Evolutionary conservation across 2,113 vertebrate genomes (phyloP), one percentile per base, ranked within the genome.

Genomic region (Oryzias curvinotus): DNA sequence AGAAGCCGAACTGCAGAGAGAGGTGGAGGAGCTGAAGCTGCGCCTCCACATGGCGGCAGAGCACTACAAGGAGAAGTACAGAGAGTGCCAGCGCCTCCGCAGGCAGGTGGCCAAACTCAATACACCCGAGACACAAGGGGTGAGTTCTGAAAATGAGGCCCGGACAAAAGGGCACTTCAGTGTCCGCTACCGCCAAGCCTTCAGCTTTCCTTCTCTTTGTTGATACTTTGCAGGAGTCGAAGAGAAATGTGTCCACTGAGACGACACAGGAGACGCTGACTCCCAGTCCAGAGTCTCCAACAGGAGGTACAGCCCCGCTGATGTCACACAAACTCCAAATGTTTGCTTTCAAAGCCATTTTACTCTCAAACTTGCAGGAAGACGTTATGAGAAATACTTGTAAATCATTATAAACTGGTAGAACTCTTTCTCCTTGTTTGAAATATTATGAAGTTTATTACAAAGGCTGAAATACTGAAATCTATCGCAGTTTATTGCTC

Each of bases 21-120:
- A 98, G 81, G 94, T 98, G 80, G 97, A 99, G 89, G 97, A 99
- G 85, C 88, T 99, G 82, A 98, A 95, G 87, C 91, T 99, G 71
- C 94, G 97, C 23, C 92, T 99, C 42, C 96, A 98, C 75, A 99
- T 99, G 97, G 97, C 96, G 48, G 96, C 97, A 30, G 97, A 98
- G 68, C 97, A 99, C 87, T 99, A 99, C 80, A 98, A 96, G 86
- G 97, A 99, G 85, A 99, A 98, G 85, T 99, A 96, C 88, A 92
- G 96, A 78, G 97, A 99, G 86, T 99, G 97, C 66, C 97, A 98
- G 81, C 94, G 94, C 62, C 94, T 98, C 61, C 96, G 96, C 63
- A 95, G 94, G 80, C 96, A 99, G 93, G 93, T 98, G 59, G 93
- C 92, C 71, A 97, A 93, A 73, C 92, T 96, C 63, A 92, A 92